A percentile compares a stretch with the other conserved stretches of the same genome.
phyloP scores from a whole-genome alignment of 2,888 invertebrate species.

The Anorthoa munda region DNA sequence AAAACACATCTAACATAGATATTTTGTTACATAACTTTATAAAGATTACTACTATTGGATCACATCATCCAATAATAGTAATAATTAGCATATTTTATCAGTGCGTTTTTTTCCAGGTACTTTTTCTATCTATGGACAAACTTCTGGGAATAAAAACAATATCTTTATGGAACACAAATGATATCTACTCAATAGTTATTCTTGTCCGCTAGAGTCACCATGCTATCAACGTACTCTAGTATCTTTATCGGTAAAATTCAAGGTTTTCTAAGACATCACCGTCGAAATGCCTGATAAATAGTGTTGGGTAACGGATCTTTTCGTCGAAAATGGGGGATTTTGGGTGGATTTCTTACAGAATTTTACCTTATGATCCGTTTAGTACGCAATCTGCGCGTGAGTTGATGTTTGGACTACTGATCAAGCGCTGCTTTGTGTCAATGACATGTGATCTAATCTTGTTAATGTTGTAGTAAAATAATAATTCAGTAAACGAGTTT shows the following conservation, averaged over 20 bases:
- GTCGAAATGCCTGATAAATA: constrained; percentile 24
- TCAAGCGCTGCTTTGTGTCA: constrained; percentile 67
- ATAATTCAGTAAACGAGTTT: background rate
- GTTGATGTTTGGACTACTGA: constrained; percentile 66
- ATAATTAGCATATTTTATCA: no score
- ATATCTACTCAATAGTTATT: background rate
- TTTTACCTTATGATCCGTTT: constrained; percentile 67
- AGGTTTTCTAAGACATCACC: constrained; percentile 26
- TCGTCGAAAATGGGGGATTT: constrained; percentile 41
- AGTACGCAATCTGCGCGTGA: constrained; percentile 60
- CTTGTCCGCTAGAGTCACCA: background rate
- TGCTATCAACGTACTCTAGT: constrained; percentile 4
- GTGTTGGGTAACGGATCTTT: constrained; percentile 63
- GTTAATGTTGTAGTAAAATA: constrained; percentile 23
- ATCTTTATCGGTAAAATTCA: background rate
- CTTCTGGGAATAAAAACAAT: no score
- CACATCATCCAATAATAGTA: no score
- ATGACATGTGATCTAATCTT: constrained; percentile 73
- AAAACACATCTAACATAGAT: no score
- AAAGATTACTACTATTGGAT: no score
- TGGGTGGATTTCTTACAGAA: constrained; percentile 41
- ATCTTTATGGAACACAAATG: no score
- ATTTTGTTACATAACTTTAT: no score
- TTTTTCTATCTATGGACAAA: no score
- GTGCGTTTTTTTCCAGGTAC: no score